Base-by-base conservation (phyloP, 2,888 invertebrate genomes). In the Atrina japonica region DNA sequence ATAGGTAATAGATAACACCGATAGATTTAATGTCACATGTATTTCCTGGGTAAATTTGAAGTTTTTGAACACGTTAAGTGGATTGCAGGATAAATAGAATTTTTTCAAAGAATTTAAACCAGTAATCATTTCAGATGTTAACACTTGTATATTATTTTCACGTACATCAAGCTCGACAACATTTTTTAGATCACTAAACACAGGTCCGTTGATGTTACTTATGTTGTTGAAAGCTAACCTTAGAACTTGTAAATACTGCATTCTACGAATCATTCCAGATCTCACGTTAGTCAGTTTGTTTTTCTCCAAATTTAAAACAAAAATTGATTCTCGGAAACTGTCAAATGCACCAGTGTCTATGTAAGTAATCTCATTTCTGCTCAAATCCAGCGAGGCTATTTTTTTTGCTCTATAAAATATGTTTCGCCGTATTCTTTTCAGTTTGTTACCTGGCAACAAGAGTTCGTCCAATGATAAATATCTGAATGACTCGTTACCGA, bases 261-360 rank as follows among this genome's bases (percentile, higher is more conserved):
- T 85, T 43, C 81, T 80, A 9, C 81, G 70, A 56, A 86, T 80
- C 74, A 81, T 76, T 27, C 83, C 86, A 29, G 67, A 65, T 55
- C 82, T 68, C 9, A 86, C 52, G 41, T 72, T 66, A n/a, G 53
- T 69, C 35, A 82, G 58, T 23, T 65, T 30, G 43, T 82, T 82
- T 3, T 64, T 73, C 6, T 71, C 43, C 9, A 85, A 47, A 43
- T 80, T 66, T 9, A 86, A 52, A 11, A 76, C 68, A 64, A 80
- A 81, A n/a, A 82, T 70, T 30, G 75, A 77, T 43, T 83, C 81
- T 21, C 76, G 61, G 53, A 85, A 80, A 69, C 80, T 83, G 52
- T 82, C 79, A 71, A 86, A 84, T 9, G 83, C 78, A 18, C 81
- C 80, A 3, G 77, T 77, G 27, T 65, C 60, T 29, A 86, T 72